Evolutionary conservation across 2,797 vertebrate species (phyloP), one percentile per base, ranked within the genome.

Genomic region (Syndactyla subalaris): DNA sequence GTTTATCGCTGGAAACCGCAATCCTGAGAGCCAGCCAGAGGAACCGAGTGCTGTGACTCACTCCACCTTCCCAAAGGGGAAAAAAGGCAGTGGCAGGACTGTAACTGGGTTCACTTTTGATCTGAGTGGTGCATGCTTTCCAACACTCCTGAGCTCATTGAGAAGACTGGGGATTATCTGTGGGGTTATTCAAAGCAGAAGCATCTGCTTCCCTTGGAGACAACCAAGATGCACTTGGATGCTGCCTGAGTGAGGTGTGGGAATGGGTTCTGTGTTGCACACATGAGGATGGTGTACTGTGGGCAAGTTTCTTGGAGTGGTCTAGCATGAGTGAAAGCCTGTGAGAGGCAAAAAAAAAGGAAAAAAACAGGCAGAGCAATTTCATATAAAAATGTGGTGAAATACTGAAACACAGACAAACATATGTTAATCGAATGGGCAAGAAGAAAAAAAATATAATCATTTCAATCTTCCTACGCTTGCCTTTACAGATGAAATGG

Each of bases 1-100:
- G 94, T 97, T 95, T 95, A 76, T 96, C 85, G 19, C 93, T 96
- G 86, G 61, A 95, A 96, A 96, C 93, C 96, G 0, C 95, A 95
- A 13, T 20, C 29, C 85, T 92, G 89, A 91, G 67, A 82, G 61
- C 73, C 22, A 67, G 84, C 92, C 89, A 94, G 89, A 57, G 76
- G 92, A 76, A 13, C 63, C 0, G 0, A 87, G 20, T 9, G 63
- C 87, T 71, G 74, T 82, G 88, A 95, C 67, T 96, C 89, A 91
- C 43, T 23, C 4, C 63, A 88, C 87, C 85, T 94, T 82, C 85
- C 83, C 68, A 16, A 59, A 67, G 9, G 15, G 45, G 55, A 61
- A 92, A 76, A 71, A 92, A 89, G 61, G 34, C 90, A 76, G 46
- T 81, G 70, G 17, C 71, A 45, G 4, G 58, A 34, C 51, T 95